Percentiles rank a stretch among this genome's conserved stretches.
These are phyloP conservation scores for Ageneiosus marmoratus DNA, from an alignment of 2,113 vertebrate species.

Conservation along the genomic window DNA sequence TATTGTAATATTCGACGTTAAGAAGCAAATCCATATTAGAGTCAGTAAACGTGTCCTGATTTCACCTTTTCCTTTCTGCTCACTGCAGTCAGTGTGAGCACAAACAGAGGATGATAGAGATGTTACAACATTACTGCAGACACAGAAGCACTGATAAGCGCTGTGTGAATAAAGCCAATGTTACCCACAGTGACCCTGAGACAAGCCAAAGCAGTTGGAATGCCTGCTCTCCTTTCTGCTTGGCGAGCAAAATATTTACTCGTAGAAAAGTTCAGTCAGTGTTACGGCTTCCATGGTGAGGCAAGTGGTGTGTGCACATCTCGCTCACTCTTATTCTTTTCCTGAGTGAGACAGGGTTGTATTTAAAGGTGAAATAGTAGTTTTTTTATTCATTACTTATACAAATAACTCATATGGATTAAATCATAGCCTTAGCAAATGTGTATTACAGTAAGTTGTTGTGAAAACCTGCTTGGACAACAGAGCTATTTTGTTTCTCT, in stretches of 20 bases:
- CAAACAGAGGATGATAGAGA: neutral
- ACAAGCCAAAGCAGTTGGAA: conserved; percentile 27
- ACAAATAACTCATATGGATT: no score
- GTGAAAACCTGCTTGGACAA: no score
- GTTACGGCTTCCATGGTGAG: conserved; percentile 1
- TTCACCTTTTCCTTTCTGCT: neutral
- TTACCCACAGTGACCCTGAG: conserved; percentile 16
- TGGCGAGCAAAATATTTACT: conserved; percentile 27
- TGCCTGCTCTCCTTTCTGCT: conserved; percentile 24
- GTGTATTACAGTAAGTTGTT: no score
- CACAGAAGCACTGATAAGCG: conserved; percentile 11
- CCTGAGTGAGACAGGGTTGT: neutral
- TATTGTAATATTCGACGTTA: neutral
- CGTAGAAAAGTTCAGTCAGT: conserved; percentile 29
- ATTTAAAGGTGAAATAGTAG: neutral
- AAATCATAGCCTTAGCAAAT: no score
- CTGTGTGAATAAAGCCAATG: neutral
- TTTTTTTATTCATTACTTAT: neutral
- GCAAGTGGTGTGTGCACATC: conserved; percentile 10
- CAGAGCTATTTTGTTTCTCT: no score
- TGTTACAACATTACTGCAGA: neutral
- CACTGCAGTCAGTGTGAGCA: neutral
- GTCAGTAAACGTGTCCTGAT: neutral
- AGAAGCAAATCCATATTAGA: neutral
- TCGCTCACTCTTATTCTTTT: neutral